Evolutionary conservation across 2,888 invertebrate species (phyloP), one percentile per base, ranked within the genome.

Genomic region (Heterodera filipjevi): DNA sequence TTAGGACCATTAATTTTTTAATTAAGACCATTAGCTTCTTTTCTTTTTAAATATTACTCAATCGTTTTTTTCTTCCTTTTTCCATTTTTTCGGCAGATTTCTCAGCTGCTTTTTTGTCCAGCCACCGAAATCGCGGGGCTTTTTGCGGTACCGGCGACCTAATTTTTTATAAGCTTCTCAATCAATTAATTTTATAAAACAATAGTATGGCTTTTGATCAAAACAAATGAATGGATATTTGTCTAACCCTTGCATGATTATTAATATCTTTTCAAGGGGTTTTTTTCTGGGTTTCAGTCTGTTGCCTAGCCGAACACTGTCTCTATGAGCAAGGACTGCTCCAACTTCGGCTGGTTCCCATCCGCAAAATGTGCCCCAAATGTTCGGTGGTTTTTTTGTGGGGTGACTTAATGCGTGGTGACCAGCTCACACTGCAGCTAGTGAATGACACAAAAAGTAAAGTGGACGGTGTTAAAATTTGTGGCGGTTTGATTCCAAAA

Each of bases 401-500:
- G 88, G 86, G 87, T 35, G 88, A 89, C 66, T 53, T 89, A n/a
- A 80, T 88, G 27, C 74, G 86, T 19, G n/a, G n/a, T n/a, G 86
- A 85, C 30, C 87, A 87, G 77, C 81, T 84, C 44, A 77, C 79
- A 14, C 78, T 86, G 12, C 33, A 81, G 27, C 35, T 59, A 8
- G 71, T 84, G 44, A 78, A 85, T 30, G 79, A 71, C n/a, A 73
- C 80, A 19, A 83, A 83, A 46, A 83, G 77, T 8, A 53, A 35
- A n/a, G 59, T 68, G n/a, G 84, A 85, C 30, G 80, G 77, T n/a
- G 70, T 70, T 19, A 82, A 84, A 39, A 70, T 82, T 44, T 83
- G 83, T 5, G 81, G 81, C n/a, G 77, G 80, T 1, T 33, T 82
- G 77, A 83, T 82, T 12, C 82, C 82, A 12, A 73, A 10, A 10